Base-by-base conservation (phyloP, 1,140 invertebrate species). In the Ridgeia piscesae region DNA sequence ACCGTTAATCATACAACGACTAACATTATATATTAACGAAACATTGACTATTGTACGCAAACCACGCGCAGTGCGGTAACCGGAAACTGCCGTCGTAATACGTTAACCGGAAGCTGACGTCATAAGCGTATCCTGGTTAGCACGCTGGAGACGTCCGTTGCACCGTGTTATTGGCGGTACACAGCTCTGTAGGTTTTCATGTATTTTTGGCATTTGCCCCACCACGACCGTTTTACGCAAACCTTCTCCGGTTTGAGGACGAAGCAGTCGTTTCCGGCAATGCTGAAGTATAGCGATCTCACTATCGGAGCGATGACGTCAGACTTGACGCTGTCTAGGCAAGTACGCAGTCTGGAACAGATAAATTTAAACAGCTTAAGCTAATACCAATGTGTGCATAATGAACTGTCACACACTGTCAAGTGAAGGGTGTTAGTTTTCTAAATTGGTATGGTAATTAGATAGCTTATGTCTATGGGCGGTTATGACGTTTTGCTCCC, bases 271-370 rank as follows among this genome's bases (percentile, higher is more conserved):
- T 98, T 98, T 95, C 98, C 98, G 2, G 99, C 97, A 0, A 99
- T 96, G 95, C 99, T 98, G 96, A 99, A 99, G 96, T 98, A 99
- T 11, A 99, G 96, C 94, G 98, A 98, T 1, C 98, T 98, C 94
- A 99, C 98, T 93, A 99, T 97, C 94, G 14, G 58, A 31, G 98
- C 98, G 0, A 98, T 97, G 0, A 98, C 97, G 6, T 97, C 97
- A 98, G 98, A 31, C 50, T 92, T 92, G 97, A 98, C 97, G 96
- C 98, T 97, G 95, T 99, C 99, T 92, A 99, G 96, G 94, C 98
- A 99, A 1, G 98, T 97, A 91, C 98, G 97, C 95, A 99, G 99
- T 94, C 98, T 99, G 97, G 34, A 97, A 97, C 89, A 90, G 33
- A 11, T 17, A 90, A 33, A 90, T 27, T 21, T 35, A 34, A 35